These are phyloP conservation scores for Limnephilus marmoratus DNA, from an alignment of 2,888 invertebrate species.

Conservation along the genomic window DNA sequence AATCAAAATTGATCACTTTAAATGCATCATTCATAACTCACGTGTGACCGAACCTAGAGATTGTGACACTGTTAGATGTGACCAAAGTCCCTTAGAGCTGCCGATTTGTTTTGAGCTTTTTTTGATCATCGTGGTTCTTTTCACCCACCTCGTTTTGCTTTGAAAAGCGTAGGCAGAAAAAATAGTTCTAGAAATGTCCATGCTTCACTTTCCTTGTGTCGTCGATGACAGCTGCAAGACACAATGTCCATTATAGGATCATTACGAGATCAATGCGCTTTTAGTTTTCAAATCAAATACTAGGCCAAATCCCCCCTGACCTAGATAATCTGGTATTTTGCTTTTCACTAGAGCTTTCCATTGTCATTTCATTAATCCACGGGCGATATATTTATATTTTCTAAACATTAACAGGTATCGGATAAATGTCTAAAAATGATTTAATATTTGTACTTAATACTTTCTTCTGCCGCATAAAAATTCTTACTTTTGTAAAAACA, in stretches of 20 bases:
- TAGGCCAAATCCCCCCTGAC: constrained; percentile 18
- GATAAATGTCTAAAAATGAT: background rate
- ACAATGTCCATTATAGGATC: constrained; percentile 24
- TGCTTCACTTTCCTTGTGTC: background rate
- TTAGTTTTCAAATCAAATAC: constrained; percentile 11
- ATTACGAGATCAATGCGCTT: constrained; percentile 20
- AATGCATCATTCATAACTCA: constrained; percentile 56
- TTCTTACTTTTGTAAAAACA: background rate
- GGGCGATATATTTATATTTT: background rate
- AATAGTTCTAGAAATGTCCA: constrained; percentile 34
- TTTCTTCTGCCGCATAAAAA: background rate
- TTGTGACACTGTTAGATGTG: constrained; percentile 63
- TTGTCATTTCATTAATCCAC: background rate
- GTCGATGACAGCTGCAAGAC: background rate
- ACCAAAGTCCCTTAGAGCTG: constrained; percentile 61
- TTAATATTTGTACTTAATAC: background rate
- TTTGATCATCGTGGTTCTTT: constrained; percentile 38
- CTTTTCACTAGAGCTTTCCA: constrained; percentile 18
- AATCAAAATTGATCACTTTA: constrained; percentile 67
- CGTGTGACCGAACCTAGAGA: constrained; percentile 61
- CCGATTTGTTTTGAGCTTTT: constrained; percentile 62
- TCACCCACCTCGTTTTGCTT: constrained; percentile 58
- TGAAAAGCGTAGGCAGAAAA: constrained; percentile 55
- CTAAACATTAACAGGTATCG: background rate
- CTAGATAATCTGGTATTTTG: constrained; percentile 17